Evolutionary conservation across 1,140 invertebrate genomes (phyloP).

Genomic region (Bombus sibiricus): DNA sequence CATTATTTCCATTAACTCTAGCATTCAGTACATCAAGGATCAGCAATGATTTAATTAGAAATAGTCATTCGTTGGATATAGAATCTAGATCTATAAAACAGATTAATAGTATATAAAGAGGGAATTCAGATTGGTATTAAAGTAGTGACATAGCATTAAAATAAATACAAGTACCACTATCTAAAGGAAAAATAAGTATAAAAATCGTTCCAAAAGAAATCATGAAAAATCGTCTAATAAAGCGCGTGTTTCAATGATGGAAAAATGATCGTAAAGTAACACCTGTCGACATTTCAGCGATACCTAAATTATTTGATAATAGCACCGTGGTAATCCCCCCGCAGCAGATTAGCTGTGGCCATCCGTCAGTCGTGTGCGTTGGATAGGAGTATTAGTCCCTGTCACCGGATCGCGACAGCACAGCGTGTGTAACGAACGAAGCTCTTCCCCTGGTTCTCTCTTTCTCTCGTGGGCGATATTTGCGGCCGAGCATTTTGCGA

Average conservation of each 20-base stretch:
- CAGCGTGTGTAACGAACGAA: slow-evolving; percentile 59
- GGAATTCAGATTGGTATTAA: neutral
- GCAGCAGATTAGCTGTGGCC: slow-evolving; percentile 46
- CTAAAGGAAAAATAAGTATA: neutral
- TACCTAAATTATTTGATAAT: slow-evolving; percentile 60
- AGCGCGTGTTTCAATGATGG: neutral
- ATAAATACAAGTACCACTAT: too few relatives aligned
- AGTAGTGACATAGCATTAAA: neutral
- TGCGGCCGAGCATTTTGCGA: slow-evolving; percentile 49
- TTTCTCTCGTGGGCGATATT: slow-evolving; percentile 37
- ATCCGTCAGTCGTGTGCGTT: slow-evolving; percentile 52
- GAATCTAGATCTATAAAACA: neutral
- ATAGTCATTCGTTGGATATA: neutral
- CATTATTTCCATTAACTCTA: neutral
- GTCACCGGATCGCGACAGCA: slow-evolving; percentile 56
- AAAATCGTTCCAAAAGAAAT: neutral
- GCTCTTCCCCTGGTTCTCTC: neutral
- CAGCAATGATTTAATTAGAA: neutral
- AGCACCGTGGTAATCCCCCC: slow-evolving; percentile 41
- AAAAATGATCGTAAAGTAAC: neutral
- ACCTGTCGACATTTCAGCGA: slow-evolving; percentile 29
- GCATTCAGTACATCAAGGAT: neutral
- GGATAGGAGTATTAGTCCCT: slow-evolving; percentile 67
- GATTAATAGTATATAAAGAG: neutral
- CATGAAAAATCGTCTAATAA: neutral